These are phyloP conservation scores for Acanthosepion lycidas DNA, from an alignment of 2,888 invertebrate genomes.

Conservation along the genomic window DNA sequence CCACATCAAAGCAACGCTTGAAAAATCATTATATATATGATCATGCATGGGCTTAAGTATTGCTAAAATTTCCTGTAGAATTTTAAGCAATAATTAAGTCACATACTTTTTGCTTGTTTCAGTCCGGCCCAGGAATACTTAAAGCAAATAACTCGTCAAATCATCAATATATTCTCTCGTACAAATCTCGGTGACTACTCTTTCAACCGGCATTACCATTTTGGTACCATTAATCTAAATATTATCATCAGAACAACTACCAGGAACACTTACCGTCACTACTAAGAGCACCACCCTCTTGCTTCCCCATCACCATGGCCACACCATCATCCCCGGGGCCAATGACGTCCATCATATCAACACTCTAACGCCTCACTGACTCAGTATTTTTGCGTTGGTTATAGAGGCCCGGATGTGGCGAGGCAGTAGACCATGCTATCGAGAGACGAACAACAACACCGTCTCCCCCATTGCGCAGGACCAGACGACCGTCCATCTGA, in stretches of 20 bases:
- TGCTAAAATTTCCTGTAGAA: too few species aligned
- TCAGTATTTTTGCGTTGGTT: background rate
- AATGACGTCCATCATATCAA: background rate
- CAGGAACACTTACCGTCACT: background rate
- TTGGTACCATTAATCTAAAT: background rate
- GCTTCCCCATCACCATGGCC: background rate
- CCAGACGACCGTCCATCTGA: background rate
- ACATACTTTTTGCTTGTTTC: too few species aligned
- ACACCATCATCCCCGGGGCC: background rate
- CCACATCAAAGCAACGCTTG: too few species aligned
- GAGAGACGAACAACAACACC: background rate
- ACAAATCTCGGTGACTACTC: too few species aligned
- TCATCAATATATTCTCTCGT: too few species aligned
- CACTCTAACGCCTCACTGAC: background rate
- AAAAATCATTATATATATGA: too few species aligned
- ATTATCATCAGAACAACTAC: background rate
- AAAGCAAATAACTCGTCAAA: too few species aligned
- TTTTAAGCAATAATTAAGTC: too few species aligned
- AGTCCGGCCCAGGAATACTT: too few species aligned
- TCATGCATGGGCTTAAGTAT: too few species aligned
- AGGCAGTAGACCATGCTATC: slow-evolving; percentile 9
- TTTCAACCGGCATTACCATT: too few species aligned
- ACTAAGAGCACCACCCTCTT: background rate
- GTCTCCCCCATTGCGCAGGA: background rate
- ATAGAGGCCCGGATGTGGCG: slow-evolving; percentile 22